phyloP scores from a whole-genome alignment of 2,888 invertebrate genomes.

The Noctua janthe region DNA sequence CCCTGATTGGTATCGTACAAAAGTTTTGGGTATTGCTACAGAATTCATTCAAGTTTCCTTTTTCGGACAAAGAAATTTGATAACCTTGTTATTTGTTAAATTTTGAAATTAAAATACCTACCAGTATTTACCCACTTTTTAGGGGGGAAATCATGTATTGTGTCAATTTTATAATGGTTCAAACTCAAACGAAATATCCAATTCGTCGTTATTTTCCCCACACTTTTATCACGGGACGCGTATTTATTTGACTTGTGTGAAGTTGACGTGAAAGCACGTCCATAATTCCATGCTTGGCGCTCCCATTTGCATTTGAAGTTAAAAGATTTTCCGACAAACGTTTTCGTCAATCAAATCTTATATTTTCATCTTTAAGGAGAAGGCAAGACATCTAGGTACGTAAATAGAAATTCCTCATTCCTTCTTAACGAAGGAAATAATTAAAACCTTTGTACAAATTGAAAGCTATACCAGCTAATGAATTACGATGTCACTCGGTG shows the following conservation, averaged over 20 bases:
- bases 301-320: slow-evolving; percentile 33
- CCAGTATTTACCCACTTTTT: not conserved
- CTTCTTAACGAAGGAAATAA: not conserved
- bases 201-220: slow-evolving; percentile 20
- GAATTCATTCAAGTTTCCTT: slow-evolving; percentile 30
- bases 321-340: slow-evolving; percentile 20
- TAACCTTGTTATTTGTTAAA: slow-evolving; percentile 17
- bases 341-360: slow-evolving; percentile 27
- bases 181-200: slow-evolving; percentile 30
- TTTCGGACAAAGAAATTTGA: slow-evolving; percentile 25
- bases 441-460: slow-evolving; percentile 3
- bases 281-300: slow-evolving; percentile 45
- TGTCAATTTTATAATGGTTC: slow-evolving; percentile 1
- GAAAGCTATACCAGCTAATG: slow-evolving; percentile 17
- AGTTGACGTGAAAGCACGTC: slow-evolving; percentile 51
- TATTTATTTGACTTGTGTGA: slow-evolving; percentile 50
- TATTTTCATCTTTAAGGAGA: not conserved
- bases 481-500: slow-evolving; percentile 11
- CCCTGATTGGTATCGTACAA: slow-evolving; percentile 52
- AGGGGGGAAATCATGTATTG: not conserved
- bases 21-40: slow-evolving; percentile 30
- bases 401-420: not conserved
- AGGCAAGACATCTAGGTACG: not conserved
- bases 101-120: slow-evolving; percentile 19
- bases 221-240: slow-evolving; percentile 13